Conservation (phyloP, 2,113 vertebrate genomes). For the Dendropsophus ebraccatus region DNA sequence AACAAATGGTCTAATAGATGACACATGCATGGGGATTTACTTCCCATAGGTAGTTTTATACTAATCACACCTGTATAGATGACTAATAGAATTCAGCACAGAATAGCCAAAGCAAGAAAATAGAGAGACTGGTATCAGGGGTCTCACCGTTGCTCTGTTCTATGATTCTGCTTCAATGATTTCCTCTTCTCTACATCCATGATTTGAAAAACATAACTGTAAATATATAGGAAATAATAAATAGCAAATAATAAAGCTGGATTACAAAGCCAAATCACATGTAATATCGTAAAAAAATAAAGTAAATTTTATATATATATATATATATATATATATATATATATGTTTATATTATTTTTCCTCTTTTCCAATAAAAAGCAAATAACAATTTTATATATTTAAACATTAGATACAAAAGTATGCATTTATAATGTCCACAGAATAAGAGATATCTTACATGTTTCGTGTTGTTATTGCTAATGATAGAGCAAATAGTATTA, state of each 20-base stretch:
- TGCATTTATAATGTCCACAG: too few species aligned
- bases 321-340: too few species aligned
- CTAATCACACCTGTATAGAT: neutral
- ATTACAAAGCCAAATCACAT: neutral
- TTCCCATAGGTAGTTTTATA: too few species aligned
- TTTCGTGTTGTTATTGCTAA: neutral
- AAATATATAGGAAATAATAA: neutral
- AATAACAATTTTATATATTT: too few species aligned
- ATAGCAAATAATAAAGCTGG: neutral
- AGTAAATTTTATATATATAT: neutral
- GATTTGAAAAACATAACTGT: neutral
- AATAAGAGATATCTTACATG: too few species aligned
- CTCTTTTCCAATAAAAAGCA: too few species aligned
- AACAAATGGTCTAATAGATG: too few species aligned
- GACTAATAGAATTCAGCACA: neutral
- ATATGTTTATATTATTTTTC: too few species aligned
- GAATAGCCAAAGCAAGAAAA: neutral
- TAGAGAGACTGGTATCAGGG: neutral
- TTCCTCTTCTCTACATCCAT: neutral
- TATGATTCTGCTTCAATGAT: neutral
- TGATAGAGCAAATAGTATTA: neutral
- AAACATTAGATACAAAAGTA: too few species aligned
- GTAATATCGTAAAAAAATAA: neutral
- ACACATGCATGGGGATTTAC: too few species aligned
- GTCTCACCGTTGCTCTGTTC: slow-evolving; percentile 3